phyloP scores from a whole-genome alignment of 2,113 vertebrate genomes.

The Corythornis cristatus region DNA sequence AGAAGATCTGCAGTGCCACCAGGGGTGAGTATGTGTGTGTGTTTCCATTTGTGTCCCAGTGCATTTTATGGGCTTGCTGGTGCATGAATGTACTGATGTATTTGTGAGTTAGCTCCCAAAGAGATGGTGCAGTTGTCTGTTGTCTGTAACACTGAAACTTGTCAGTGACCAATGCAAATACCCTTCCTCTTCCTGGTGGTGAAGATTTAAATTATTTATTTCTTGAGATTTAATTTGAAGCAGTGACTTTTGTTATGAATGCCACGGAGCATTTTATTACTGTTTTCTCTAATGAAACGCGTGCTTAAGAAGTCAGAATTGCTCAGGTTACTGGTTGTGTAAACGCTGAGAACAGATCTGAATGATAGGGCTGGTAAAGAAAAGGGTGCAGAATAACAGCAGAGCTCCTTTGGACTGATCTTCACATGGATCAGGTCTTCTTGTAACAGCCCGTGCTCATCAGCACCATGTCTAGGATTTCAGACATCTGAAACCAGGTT shows the following conservation, averaged over 20 bases:
- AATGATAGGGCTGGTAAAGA: not conserved
- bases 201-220: not conserved
- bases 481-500: constrained; percentile 46
- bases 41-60: not conserved
- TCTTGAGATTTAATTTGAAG: constrained; percentile 17
- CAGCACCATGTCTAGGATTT: constrained; percentile 13
- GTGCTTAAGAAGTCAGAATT: constrained; percentile 41
- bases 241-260: not conserved
- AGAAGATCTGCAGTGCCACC: not conserved
- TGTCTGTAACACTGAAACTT: not conserved
- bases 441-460: not conserved
- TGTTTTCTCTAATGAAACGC: constrained; percentile 19
- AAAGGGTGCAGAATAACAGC: constrained; percentile 51
- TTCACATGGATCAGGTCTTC: constrained; percentile 27
- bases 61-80: not conserved
- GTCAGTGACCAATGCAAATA: not conserved
- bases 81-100: accelerated
- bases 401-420: constrained; percentile 14
- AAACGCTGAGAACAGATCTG: constrained; percentile 10
- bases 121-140: too few species aligned
- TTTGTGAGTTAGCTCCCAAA: not conserved
- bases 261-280: not conserved
- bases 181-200: not conserved
- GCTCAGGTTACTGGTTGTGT: constrained; percentile 28
- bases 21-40: not conserved